phyloP scores from a whole-genome alignment of 2,113 vertebrate species.

The Numida meleagris region DNA sequence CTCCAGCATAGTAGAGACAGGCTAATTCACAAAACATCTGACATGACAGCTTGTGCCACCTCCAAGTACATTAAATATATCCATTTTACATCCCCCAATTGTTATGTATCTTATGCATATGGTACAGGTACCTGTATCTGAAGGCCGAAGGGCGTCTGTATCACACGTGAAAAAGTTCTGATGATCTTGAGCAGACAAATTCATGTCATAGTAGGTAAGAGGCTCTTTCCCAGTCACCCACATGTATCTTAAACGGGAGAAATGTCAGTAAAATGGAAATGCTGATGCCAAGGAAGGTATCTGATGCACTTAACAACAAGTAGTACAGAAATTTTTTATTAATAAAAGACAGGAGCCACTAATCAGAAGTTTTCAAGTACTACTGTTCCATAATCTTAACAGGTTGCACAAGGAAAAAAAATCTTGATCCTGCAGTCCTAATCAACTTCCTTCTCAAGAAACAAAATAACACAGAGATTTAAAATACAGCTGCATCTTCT shows the following conservation, averaged over 20 bases:
- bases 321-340: background rate
- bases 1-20: background rate
- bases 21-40: background rate
- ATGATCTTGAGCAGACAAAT: slow-evolving; percentile 97
- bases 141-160: slow-evolving; percentile 90
- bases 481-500: too few species aligned
- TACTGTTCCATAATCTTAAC: background rate
- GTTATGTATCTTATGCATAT: fast-evolving
- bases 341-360: background rate
- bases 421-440: background rate
- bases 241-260: slow-evolving; percentile 84
- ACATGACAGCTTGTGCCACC: fast-evolving
- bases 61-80: fast-evolving
- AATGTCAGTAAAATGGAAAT: background rate
- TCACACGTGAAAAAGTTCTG: slow-evolving; percentile 98
- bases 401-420: background rate
- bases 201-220: slow-evolving; percentile 98
- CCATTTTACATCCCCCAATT: fast-evolving
- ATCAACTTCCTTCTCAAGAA: background rate
- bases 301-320: background rate
- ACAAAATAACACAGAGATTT: background rate
- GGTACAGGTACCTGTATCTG: slow-evolving; percentile 86
- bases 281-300: too few species aligned
- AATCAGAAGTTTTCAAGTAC: background rate
- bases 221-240: slow-evolving; percentile 99